A percentile compares a stretch with the other conserved stretches of the same genome.
phyloP scores from a whole-genome alignment of 2,797 vertebrate species.

The Margarornis squamiger region DNA sequence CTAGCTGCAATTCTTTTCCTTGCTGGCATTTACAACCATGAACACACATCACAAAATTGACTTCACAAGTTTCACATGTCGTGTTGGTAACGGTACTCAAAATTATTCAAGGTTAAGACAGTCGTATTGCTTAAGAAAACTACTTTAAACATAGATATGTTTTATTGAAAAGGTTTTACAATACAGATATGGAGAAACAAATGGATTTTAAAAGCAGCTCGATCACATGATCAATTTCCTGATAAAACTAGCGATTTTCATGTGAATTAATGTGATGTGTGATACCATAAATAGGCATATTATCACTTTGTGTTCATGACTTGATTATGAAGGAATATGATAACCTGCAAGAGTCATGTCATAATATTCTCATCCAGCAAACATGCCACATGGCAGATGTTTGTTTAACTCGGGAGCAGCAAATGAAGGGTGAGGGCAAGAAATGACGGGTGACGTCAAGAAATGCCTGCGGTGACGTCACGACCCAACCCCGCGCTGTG shows the following conservation, averaged over 20 bases:
- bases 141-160: background rate
- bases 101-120: background rate
- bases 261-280: background rate
- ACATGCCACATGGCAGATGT: fast-evolving
- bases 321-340: background rate
- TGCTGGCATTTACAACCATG: background rate
- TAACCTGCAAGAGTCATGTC: background rate
- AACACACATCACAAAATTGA: background rate
- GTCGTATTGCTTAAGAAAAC: background rate
- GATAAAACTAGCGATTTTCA: background rate
- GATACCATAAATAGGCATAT: background rate
- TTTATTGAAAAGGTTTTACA: background rate
- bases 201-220: background rate
- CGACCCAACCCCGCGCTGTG: fast-evolving
- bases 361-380: fast-evolving
- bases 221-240: background rate
- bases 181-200: background rate
- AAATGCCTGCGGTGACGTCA: background rate
- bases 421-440: background rate
- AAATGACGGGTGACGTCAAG: fast-evolving
- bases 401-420: background rate
- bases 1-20: background rate
- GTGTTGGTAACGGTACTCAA: background rate
- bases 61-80: background rate
- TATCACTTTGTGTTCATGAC: background rate